These are phyloP conservation scores for Paraescarpia echinospica DNA, from an alignment of 1,140 invertebrate species.

Conservation along the genomic window DNA sequence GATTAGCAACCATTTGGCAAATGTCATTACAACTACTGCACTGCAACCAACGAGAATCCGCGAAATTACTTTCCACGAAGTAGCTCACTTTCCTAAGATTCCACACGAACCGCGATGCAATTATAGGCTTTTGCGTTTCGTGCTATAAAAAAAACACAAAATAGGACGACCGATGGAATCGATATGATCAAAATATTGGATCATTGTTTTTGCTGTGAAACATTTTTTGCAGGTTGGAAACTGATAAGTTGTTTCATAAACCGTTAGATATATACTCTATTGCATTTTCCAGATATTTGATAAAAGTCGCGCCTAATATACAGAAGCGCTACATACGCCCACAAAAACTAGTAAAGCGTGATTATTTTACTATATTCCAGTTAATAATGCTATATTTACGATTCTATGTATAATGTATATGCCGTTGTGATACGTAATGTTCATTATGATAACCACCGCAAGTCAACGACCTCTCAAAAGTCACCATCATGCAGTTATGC, in stretches of 20 bases:
- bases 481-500: too few relatives aligned
- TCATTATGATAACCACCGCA: too few relatives aligned
- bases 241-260: background rate
- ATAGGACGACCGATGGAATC: background rate
- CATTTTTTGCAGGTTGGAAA: background rate
- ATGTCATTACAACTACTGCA: background rate
- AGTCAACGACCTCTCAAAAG: too few relatives aligned
- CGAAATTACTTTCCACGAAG: background rate
- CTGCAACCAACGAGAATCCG: background rate
- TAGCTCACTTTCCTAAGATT: background rate
- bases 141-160: background rate
- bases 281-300: too few relatives aligned
- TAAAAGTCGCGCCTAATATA: too few relatives aligned
- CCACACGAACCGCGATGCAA: background rate
- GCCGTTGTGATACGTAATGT: too few relatives aligned
- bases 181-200: background rate
- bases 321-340: too few relatives aligned
- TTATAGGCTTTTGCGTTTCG: background rate
- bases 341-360: too few relatives aligned
- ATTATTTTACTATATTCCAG: too few relatives aligned
- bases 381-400: too few relatives aligned
- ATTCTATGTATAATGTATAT: too few relatives aligned
- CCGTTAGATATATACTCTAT: too few relatives aligned
- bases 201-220: background rate
- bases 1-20: background rate